Conservation (phyloP, 2,113 vertebrate species). For the Edolisoma coerulescens region DNA sequence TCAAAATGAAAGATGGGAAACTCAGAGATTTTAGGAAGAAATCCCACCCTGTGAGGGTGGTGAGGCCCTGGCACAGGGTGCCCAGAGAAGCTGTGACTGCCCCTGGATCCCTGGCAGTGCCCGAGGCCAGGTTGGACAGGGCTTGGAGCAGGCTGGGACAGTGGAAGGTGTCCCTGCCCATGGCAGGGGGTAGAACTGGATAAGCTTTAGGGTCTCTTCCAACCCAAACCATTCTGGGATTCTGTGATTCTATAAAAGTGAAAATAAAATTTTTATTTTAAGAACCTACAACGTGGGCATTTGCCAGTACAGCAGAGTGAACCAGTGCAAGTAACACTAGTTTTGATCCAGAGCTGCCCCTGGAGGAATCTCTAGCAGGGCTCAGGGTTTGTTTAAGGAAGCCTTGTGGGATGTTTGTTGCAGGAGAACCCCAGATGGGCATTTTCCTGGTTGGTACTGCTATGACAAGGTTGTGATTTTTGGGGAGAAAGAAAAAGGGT, state of each 20-base stretch:
- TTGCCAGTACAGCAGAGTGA: background rate
- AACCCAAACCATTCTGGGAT: background rate
- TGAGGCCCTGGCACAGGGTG: background rate
- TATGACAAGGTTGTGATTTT: background rate
- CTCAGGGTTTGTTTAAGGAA: background rate
- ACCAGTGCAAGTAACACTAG: background rate
- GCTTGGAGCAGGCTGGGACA: accelerated
- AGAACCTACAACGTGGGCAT: accelerated
- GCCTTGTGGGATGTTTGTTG: background rate
- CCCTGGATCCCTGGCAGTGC: background rate
- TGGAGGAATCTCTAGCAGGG: background rate
- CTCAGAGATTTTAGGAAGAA: background rate
- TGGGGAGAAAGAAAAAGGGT: accelerated
- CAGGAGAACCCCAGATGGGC: background rate
- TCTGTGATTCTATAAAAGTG: background rate
- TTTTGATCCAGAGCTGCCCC: background rate
- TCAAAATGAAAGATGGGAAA: background rate
- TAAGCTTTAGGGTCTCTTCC: background rate
- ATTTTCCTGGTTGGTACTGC: background rate
- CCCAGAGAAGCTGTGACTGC: background rate
- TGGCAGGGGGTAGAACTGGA: accelerated
- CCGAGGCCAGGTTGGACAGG: accelerated
- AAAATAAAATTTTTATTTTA: background rate
- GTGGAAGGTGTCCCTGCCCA: background rate
- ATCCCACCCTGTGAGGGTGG: background rate